phyloP scores from a whole-genome alignment of 2,888 invertebrate genomes.

The Rhingia campestris region DNA sequence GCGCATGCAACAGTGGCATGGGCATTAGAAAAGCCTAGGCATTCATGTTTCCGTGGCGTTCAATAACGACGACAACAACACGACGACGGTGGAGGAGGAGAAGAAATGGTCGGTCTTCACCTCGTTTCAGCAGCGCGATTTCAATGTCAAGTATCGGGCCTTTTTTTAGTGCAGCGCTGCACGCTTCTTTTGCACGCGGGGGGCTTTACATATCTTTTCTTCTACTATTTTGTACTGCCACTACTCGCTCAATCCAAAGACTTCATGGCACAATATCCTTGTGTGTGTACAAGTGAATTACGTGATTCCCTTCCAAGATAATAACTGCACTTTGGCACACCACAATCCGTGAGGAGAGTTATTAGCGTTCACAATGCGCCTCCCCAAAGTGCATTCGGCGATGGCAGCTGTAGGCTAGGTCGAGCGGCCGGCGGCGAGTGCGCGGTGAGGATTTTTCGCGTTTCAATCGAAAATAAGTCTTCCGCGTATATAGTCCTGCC shows the following conservation, averaged over 20 bases:
- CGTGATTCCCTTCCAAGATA: conserved; percentile 74
- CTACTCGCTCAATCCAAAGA: not conserved
- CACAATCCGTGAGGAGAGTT: conserved; percentile 72
- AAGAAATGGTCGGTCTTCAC: conserved; percentile 53
- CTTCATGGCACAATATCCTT: not conserved
- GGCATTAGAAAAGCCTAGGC: conserved; percentile 35
- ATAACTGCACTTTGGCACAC: conserved; percentile 77
- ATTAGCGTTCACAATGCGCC: conserved; percentile 65
- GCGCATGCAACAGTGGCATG: conserved; percentile 16
- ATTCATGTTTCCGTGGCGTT: conserved; percentile 50
- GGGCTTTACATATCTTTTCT: conserved; percentile 18
- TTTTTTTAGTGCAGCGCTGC: conserved; percentile 50
- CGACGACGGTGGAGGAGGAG: too few relatives aligned
- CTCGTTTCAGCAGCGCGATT: conserved; percentile 53
- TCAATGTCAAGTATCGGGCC: conserved; percentile 72
- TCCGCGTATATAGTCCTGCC: not conserved
- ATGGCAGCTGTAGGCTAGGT: conserved; percentile 21
- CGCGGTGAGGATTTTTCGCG: conserved; percentile 67
- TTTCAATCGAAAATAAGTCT: conserved; percentile 75
- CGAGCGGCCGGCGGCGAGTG: conserved; percentile 22
- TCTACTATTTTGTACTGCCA: too few relatives aligned
- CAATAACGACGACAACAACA: not conserved
- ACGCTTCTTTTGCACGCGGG: conserved; percentile 59
- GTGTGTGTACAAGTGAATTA: conserved; percentile 48
- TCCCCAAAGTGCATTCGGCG: conserved; percentile 54